Base-by-base conservation (phyloP, 1,140 invertebrate genomes). In the Lordiphosa collinella region DNA sequence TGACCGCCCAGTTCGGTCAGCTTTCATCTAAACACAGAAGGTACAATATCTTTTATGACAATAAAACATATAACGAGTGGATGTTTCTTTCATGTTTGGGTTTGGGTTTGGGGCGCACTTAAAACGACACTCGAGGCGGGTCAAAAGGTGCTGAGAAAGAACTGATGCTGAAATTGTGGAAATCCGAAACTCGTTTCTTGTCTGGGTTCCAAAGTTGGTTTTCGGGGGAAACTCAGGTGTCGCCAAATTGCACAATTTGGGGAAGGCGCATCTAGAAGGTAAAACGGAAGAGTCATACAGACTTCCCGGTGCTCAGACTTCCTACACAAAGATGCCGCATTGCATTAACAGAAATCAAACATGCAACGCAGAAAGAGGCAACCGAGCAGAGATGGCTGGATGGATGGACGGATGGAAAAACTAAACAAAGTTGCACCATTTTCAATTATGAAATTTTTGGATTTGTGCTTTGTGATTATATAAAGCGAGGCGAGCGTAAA, bases 401-500 rank as follows among this genome's bases (percentile, higher is more conserved):
- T 57, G 52, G 66, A 44, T 53, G 48, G 37, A 40, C 57, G 52
- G 66, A 44, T 53, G 48, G 37, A 49, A 22, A 41, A 76, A 68
- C 55, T 37, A 43, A 52, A 74, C 61, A 80, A 74, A 59, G 71
- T 80, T 80, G 76, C 76, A 65, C 74, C 76, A 80, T 80, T 80
- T 80, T 82, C 76, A 80, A 80, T 80, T 80, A 80, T 82, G 76
- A 80, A 80, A 80, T 80, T 65, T 54, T 54, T 58, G 44, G 25
- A 54, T 36, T 14, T 55, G 57, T 54, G 34, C 43, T 18, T 22
- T 49, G 31, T 37, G 63, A 69, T 69, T 69, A 69, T 69, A 69
- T 69, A 69, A 69, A 69, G 18, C 18, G 18, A 54, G 36, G 61
- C 62, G 48, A 57, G 64, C 64, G 66, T 68, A 61, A 69, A 69